These are phyloP conservation scores for Pseudorasbora parva DNA, from an alignment of 2,113 vertebrate genomes.

Conservation along the genomic window DNA sequence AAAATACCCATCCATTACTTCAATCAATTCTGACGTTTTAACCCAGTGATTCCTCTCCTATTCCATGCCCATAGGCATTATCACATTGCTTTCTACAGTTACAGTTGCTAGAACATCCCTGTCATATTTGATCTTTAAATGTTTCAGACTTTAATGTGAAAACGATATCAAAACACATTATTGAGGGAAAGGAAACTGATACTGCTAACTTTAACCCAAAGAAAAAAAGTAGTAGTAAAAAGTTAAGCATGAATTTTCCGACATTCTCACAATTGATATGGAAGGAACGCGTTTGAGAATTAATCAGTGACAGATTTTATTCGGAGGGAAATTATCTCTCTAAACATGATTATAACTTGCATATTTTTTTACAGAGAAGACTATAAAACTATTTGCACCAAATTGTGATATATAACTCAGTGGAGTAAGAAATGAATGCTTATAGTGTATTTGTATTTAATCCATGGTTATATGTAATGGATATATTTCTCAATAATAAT, in stretches of 20 bases:
- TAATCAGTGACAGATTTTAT: neutral
- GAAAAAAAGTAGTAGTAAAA: conserved; percentile 32
- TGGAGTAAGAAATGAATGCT: neutral
- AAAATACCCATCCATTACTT: conserved; percentile 55
- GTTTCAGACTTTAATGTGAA: neutral
- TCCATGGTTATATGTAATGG: too few relatives aligned
- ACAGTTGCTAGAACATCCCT: neutral
- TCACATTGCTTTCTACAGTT: conserved; percentile 18
- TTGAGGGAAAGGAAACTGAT: neutral
- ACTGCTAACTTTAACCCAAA: neutral
- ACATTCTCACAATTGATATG: neutral
- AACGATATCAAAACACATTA: neutral
- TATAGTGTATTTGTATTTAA: too few relatives aligned
- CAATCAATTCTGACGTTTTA: conserved; percentile 61
- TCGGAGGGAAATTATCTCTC: neutral
- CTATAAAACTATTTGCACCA: neutral
- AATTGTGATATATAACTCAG: neutral
- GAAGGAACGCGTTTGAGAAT: neutral
- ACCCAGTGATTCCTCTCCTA: conserved; percentile 30
- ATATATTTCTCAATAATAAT: neutral
- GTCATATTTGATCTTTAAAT: conserved; percentile 24
- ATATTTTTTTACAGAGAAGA: neutral
- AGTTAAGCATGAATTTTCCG: neutral
- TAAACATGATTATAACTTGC: neutral
- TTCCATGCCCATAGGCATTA: conserved; percentile 5